Evolutionary conservation across 1,140 invertebrate species (phyloP).

Genomic region (Coenobita brevimanus): DNA sequence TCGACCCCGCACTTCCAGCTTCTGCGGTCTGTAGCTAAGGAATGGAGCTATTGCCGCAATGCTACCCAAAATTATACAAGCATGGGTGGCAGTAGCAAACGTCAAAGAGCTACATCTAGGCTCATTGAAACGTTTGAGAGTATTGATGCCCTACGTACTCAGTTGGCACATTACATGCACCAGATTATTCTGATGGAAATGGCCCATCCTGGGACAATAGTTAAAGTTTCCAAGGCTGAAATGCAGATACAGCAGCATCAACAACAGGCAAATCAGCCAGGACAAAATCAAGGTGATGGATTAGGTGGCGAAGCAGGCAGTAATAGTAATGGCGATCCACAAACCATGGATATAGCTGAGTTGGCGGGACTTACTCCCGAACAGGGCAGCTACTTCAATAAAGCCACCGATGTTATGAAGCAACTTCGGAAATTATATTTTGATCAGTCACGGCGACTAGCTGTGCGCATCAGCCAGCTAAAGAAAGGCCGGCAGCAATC

Average conservation of each 20-base stretch:
- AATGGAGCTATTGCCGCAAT: constrained; percentile 70
- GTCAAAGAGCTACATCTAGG: constrained; percentile 68
- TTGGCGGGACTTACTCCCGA: constrained; percentile 55
- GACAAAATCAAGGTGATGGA: constrained; percentile 46
- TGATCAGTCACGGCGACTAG: constrained; percentile 68
- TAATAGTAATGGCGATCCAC: constrained; percentile 50
- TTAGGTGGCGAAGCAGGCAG: constrained; percentile 29
- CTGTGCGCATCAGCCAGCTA: constrained; percentile 68
- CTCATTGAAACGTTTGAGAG: constrained; percentile 70
- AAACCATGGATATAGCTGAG: constrained; percentile 43
- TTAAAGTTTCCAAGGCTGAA: constrained; percentile 64
- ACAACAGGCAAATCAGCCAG: constrained; percentile 48
- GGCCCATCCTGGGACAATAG: constrained; percentile 62
- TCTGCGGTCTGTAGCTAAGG: constrained; percentile 69
- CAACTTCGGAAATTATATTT: constrained; percentile 69
- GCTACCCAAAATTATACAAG: constrained; percentile 69
- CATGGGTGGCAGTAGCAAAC: constrained; percentile 68
- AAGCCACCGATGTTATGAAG: constrained; percentile 69
- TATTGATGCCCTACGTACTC: constrained; percentile 65
- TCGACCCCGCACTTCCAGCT: constrained; percentile 69
- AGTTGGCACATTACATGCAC: constrained; percentile 67
- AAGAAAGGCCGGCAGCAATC: constrained; percentile 69
- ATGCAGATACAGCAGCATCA: constrained; percentile 62
- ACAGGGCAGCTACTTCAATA: constrained; percentile 57
- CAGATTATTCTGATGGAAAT: constrained; percentile 66